Base-by-base conservation (phyloP, 2,888 invertebrate species). In the Perithous albicinctus region DNA sequence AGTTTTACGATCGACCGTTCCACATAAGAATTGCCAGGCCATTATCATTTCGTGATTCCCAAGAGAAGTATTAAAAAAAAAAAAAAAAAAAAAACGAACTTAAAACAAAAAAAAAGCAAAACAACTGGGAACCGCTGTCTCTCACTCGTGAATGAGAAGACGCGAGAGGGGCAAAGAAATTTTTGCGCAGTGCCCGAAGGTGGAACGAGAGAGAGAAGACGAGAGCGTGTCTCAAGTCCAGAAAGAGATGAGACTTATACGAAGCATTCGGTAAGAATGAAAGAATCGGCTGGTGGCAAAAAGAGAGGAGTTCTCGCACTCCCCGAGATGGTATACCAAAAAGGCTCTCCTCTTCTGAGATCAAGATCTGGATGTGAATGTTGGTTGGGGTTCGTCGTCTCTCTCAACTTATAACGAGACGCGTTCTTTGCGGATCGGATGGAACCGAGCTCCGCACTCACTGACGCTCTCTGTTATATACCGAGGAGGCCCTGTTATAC, bases 391-490 rank as follows among this genome's bases (percentile, higher is more conserved):
- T n/a, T n/a, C 32, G 23, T 38, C 54, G 32, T 3, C 48, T 48
- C 48, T n/a, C 41, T 59, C n/a, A n/a, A n/a, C n/a, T n/a, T n/a
- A n/a, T 70, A 70, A 70, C 70, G 70, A 70, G 70, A 70, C 70
- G 56, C 70, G 43, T 43, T 70, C 41, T 26, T 81, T n/a, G n/a
- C 78, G 84, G 78, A 84, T 84, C 84, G 81, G 38, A 56, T n/a
- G n/a, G n/a, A n/a, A n/a, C n/a, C n/a, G 35, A 32, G 56, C 46
- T 69, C n/a, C n/a, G n/a, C 72, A 59, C 79, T 15, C 56, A 32
- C n/a, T 69, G 76, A 67, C 72, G 75, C 66, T 61, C n/a, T 48
- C n/a, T n/a, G n/a, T n/a, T n/a, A n/a, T n/a, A n/a, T 63, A 15
- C 18, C 79, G 51, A 32, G 54, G 41, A n/a, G n/a, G n/a, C n/a